Conservation (phyloP, 1,140 invertebrate species). For the Macrosteles quadrilineatus region DNA sequence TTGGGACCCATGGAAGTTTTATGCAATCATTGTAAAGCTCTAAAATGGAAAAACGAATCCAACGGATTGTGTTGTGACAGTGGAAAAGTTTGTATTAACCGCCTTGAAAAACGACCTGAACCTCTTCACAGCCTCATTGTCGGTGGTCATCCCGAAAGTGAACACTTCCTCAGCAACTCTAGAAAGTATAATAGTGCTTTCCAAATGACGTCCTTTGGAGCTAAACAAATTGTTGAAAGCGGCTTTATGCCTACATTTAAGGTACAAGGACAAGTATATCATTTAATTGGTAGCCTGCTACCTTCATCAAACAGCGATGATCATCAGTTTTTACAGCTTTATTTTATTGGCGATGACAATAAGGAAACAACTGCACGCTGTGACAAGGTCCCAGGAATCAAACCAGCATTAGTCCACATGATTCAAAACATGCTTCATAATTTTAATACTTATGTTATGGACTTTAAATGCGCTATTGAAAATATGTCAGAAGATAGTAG, state of each 20-base stretch:
- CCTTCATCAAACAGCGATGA: neutral
- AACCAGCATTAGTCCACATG: conserved; percentile 43
- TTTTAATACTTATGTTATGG: conserved; percentile 44
- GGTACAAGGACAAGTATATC: conserved; percentile 52
- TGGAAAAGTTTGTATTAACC: conserved; percentile 43
- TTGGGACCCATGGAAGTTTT: conserved; percentile 30
- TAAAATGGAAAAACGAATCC: conserved; percentile 47
- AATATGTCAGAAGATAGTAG: conserved; percentile 41
- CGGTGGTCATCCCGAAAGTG: conserved; percentile 23
- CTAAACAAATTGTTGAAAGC: conserved; percentile 41
- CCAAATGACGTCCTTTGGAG: conserved; percentile 47
- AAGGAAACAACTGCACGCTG: conserved; percentile 30
- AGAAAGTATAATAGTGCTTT: conserved; percentile 2
- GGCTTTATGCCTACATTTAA: conserved; percentile 37
- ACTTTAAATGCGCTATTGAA: conserved; percentile 48
- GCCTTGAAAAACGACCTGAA: conserved; percentile 41
- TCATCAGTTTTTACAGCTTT: conserved; percentile 25
- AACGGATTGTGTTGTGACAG: conserved; percentile 44
- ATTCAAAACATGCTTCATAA: conserved; percentile 49
- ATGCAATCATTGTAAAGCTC: conserved; percentile 47
- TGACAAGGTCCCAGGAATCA: conserved; percentile 40
- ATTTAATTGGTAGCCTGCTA: neutral
- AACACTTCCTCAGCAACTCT: conserved; percentile 13
- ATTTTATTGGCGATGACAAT: conserved; percentile 24
- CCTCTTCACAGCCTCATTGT: conserved; percentile 40